Base-by-base conservation (phyloP, 2,113 vertebrate genomes). In the Podiceps cristatus region DNA sequence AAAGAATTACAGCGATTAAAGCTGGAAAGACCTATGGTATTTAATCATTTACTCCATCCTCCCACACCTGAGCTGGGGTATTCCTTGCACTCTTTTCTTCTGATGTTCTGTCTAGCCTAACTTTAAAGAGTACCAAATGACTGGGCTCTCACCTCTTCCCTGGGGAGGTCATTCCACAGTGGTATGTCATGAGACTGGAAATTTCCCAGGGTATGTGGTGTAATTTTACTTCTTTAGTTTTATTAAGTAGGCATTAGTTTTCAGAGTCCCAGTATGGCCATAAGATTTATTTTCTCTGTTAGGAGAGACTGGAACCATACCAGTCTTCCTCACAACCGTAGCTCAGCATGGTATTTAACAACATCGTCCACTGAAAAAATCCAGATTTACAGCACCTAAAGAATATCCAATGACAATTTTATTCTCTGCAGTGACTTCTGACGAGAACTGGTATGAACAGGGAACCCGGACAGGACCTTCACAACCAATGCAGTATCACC, bases 1-100 rank as follows among this genome's bases (percentile, higher is more conserved):
- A 96, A 96, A 97, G 96, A 95, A 92, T 86, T 69, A 76, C 84
- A 88, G 59, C 10, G 13, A 96, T 83, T 93, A 93, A 91, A 96
- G 93, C 64, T 90, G 74, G 84, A 86, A 86, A 95, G 94, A 93
- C 93, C 84, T 95, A 80, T 33, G 93, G 84, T 91, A 82, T 90
- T 96, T 90, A 94, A 97, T 94, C 63, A 94, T 96, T 94, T 79
- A 95, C 86, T 92, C 76, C 86, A 62, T 95, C 80, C 90, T 94
- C 91, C 86, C 95, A 91, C 88, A 91, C 88, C 74, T 91, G 66
- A 96, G 78, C 55, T 73, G 22, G 59, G 45, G 42, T 76, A 86
- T 69, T 91, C 77, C 89, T 94, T 62, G 69, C 1, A 2, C 37
- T 63, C 7, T 16, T 52, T 87, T 87, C 68, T 85, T 60, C 91